A percentile compares a stretch with the other conserved stretches of the same genome.
Evolutionary conservation across 2,888 invertebrate species (phyloP).

Genomic region (Caenorhabditis imperialis): DNA sequence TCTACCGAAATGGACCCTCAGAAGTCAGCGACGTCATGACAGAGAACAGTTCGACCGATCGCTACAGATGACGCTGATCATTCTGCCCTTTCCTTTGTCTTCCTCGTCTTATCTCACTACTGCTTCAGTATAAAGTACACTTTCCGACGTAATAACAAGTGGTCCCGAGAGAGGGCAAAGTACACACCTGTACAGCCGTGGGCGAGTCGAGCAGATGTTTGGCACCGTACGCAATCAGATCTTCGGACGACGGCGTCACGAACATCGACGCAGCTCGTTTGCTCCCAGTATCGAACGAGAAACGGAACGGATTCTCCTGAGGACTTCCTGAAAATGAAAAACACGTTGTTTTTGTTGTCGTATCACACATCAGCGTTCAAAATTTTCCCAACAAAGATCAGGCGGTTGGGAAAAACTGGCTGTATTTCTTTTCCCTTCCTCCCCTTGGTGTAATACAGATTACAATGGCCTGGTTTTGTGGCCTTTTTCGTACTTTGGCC

Average conservation of each 20-base stretch:
- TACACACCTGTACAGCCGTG: conserved; percentile 63
- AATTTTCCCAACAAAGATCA: conserved; percentile 45
- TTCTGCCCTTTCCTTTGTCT: conserved; percentile 19
- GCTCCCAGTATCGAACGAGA: conserved; percentile 46
- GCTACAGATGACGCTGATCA: not conserved
- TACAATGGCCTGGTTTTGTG: conserved; percentile 1
- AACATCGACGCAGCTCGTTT: conserved; percentile 54
- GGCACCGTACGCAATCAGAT: conserved; percentile 48
- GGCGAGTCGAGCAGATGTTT: conserved; percentile 59
- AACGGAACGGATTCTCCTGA: conserved; percentile 58
- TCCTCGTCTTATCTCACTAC: conserved; percentile 10
- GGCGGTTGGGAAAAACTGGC: conserved; percentile 25
- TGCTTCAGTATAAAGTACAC: conserved; percentile 23
- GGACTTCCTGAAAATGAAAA: conserved; percentile 49
- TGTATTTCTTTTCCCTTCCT: conserved; percentile 6
- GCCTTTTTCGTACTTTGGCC: conserved; percentile 35
- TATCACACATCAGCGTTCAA: conserved; percentile 18
- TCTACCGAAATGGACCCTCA: not conserved
- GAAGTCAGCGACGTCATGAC: conserved; percentile 14
- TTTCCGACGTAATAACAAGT: conserved; percentile 46
- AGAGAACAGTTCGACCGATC: conserved; percentile 15
- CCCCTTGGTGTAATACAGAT: conserved; percentile 4
- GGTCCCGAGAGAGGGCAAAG: conserved; percentile 34
- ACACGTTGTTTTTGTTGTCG: conserved; percentile 14
- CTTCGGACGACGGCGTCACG: conserved; percentile 56